Conservation (phyloP, 2,113 vertebrate genomes). For the Laticauda laticaudata region DNA sequence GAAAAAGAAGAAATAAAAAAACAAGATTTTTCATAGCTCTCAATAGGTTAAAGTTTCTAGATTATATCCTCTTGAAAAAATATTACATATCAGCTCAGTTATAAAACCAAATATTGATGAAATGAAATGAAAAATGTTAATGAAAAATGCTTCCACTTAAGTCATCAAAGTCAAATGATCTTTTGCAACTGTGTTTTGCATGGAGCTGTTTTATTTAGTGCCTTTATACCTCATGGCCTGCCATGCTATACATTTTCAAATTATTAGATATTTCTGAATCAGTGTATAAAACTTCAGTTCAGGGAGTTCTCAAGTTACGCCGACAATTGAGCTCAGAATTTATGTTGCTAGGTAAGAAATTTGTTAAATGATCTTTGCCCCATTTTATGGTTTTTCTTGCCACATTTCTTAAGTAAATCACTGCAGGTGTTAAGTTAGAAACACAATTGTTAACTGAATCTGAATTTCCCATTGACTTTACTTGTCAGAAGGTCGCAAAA, state of each 20-base stretch:
- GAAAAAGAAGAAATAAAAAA: neutral
- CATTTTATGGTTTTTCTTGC: no score
- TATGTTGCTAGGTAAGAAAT: no score
- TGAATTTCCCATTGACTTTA: no score
- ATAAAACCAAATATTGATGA: neutral
- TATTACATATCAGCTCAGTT: neutral
- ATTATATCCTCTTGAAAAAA: neutral
- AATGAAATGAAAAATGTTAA: neutral
- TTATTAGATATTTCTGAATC: neutral
- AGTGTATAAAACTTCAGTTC: neutral
- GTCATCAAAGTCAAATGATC: neutral
- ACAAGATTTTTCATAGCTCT: neutral
- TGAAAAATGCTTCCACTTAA: neutral
- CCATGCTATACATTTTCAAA: neutral
- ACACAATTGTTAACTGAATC: no score
- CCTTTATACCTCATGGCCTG: neutral
- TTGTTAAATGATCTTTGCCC: no score
- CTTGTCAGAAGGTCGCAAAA: no score
- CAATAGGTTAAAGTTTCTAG: neutral
- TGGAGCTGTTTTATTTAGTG: neutral
- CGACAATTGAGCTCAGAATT: no score
- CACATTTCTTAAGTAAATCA: no score
- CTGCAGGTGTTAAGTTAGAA: no score
- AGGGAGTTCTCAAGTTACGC: no score
- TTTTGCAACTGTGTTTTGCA: neutral